Evolutionary conservation across 2,113 vertebrate species (phyloP).

Genomic region (Tursiops truncatus): DNA sequence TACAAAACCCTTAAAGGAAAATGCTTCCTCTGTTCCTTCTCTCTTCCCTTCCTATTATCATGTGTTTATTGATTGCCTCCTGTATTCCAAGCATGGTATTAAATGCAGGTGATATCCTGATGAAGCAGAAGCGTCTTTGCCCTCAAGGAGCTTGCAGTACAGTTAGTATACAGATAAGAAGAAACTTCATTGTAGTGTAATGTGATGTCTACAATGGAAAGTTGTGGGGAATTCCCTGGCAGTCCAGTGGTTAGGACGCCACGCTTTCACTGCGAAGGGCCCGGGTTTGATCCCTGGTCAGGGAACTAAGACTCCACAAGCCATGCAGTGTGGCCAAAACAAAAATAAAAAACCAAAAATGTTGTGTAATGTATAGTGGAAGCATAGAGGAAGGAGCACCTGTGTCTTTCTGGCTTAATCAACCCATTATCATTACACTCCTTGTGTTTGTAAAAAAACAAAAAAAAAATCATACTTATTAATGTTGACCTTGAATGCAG

Average conservation of each 20-base stretch:
- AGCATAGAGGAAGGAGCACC: not conserved
- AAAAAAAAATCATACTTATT: not conserved
- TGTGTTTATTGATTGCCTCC: not conserved
- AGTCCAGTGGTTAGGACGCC: not conserved
- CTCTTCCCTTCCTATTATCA: not conserved
- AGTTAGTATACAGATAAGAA: not conserved
- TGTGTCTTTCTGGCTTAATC: not conserved
- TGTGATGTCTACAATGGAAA: not conserved
- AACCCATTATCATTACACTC: not conserved
- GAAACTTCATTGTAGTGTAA: not conserved
- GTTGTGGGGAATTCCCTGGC: not conserved
- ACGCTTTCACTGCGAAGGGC: not conserved
- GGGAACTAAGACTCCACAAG: not conserved
- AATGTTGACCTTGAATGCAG: conserved; percentile 3
- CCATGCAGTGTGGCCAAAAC: not conserved
- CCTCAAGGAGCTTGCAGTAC: not conserved
- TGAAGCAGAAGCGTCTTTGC: not conserved
- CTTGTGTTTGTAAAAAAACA: not conserved
- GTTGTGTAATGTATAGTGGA: not conserved
- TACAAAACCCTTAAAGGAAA: not conserved
- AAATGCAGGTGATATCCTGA: not conserved
- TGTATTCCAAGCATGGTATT: not conserved
- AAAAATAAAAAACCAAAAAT: not conserved
- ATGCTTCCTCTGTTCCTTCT: not conserved
- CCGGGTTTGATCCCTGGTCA: not conserved